Conservation (phyloP, 2,888 invertebrate species). For the Cylindroiulus punctatus region DNA sequence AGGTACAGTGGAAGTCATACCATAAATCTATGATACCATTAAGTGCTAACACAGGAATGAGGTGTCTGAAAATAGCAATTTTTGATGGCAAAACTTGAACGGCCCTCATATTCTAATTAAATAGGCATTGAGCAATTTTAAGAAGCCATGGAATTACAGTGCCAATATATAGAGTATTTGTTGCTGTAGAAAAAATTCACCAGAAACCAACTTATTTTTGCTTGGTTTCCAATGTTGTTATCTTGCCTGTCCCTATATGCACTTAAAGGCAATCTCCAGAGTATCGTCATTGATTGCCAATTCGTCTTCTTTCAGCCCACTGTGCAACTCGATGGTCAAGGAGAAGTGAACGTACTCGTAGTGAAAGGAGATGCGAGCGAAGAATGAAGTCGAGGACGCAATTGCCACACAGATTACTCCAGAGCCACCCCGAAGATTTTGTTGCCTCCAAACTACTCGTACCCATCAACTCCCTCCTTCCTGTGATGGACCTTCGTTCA, state of each 20-base stretch:
- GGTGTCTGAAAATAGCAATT: too few species aligned
- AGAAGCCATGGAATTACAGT: too few species aligned
- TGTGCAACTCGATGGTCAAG: conserved; percentile 58
- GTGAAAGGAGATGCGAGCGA: conserved; percentile 58
- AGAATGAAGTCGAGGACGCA: conserved; percentile 56
- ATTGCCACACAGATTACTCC: conserved; percentile 47
- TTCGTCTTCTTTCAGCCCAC: conserved; percentile 57
- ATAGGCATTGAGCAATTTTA: too few species aligned
- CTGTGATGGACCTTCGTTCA: conserved; percentile 3
- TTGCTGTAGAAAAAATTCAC: too few species aligned
- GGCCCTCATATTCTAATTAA: too few species aligned
- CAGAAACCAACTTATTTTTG: too few species aligned
- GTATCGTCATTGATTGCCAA: background rate
- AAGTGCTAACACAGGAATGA: too few species aligned
- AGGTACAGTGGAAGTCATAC: too few species aligned
- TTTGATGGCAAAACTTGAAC: too few species aligned
- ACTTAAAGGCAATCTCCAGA: background rate
- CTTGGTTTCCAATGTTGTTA: background rate
- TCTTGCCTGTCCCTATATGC: background rate
- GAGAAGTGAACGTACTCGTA: conserved; percentile 58
- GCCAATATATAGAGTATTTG: too few species aligned
- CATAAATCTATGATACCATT: too few species aligned
- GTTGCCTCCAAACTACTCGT: conserved; percentile 40
- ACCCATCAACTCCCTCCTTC: conserved; percentile 1
- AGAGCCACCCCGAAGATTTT: conserved; percentile 50